phyloP scores from a whole-genome alignment of 2,888 invertebrate species.

The Drosophila rellima region DNA sequence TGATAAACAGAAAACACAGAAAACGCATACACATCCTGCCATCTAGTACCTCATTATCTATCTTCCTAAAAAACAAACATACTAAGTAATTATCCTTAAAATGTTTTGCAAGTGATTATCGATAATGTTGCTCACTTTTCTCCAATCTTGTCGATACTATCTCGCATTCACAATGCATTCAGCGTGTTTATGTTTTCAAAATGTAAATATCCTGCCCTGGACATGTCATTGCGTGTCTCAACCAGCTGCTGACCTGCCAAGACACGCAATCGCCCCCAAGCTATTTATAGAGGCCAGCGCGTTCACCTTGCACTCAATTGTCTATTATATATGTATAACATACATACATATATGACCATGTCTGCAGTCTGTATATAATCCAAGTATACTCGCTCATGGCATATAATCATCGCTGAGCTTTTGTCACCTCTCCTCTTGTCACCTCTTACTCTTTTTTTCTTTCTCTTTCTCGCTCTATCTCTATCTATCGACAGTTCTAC shows the following conservation, averaged over 20 bases:
- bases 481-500: constrained; percentile 27
- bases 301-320: constrained; percentile 63
- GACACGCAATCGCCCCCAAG: constrained; percentile 56
- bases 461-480: not conserved
- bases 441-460: not conserved
- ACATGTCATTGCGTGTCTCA: constrained; percentile 58
- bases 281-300: constrained; percentile 39
- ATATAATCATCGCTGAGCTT: constrained; percentile 22
- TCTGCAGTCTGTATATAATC: constrained; percentile 10
- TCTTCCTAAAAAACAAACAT: constrained; percentile 3
- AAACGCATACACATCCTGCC: constrained; percentile 2
- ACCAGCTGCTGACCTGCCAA: constrained; percentile 49
- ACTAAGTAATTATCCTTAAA: constrained; percentile 30
- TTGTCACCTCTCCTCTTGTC: constrained; percentile 23
- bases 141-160: constrained; percentile 12
- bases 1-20: constrained; percentile 12
- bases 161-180: constrained; percentile 46
- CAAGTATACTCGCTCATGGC: constrained; percentile 17
- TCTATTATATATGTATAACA: constrained; percentile 12
- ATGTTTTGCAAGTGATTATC: constrained; percentile 40
- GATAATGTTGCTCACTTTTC: constrained; percentile 25
- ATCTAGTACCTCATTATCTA: not conserved
- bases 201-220: constrained; percentile 38
- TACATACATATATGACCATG: constrained; percentile 10
- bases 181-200: constrained; percentile 49